phyloP scores from a whole-genome alignment of 1,140 invertebrate species.

The Chymomyza costata region DNA sequence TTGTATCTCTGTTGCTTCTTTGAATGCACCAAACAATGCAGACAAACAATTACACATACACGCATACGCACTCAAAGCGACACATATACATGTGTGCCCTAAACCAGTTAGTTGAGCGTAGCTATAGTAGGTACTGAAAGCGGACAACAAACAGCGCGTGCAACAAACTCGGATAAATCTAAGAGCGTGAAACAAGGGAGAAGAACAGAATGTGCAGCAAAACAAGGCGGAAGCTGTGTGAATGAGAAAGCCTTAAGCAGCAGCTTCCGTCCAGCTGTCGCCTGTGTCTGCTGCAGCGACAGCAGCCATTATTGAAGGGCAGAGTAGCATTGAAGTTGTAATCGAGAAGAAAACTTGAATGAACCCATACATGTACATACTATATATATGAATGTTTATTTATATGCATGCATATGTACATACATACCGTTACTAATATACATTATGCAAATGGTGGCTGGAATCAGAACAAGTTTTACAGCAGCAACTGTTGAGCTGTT shows the following conservation, averaged over 20 bases:
- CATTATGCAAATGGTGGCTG: constrained; percentile 7
- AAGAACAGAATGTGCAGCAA: constrained; percentile 6
- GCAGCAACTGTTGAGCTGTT: constrained; percentile 3
- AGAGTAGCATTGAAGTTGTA: too few species aligned
- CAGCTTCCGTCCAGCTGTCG: too few species aligned
- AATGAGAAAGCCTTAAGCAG: constrained; percentile 44
- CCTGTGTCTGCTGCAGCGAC: constrained; percentile 31
- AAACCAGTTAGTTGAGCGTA: constrained; percentile 62
- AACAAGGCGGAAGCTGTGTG: constrained; percentile 35
- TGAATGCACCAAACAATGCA: too few species aligned
- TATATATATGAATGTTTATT: too few species aligned
- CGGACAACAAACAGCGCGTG: constrained; percentile 18
- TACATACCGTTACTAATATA: constrained; percentile 16
- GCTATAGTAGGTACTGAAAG: constrained; percentile 26
- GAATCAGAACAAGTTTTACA: constrained; percentile 14
- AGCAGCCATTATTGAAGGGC: constrained; percentile 22
- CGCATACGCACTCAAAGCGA: constrained; percentile 5
- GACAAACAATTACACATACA: too few species aligned
- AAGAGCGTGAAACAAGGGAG: neutral
- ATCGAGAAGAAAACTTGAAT: constrained; percentile 32
- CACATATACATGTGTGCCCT: constrained; percentile 29
- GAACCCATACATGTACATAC: constrained; percentile 25
- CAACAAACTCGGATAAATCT: constrained; percentile 3
- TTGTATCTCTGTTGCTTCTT: too few species aligned
- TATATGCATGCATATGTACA: neutral